phyloP scores from a whole-genome alignment of 2,113 vertebrate genomes.

The Ellobius talpinus region DNA sequence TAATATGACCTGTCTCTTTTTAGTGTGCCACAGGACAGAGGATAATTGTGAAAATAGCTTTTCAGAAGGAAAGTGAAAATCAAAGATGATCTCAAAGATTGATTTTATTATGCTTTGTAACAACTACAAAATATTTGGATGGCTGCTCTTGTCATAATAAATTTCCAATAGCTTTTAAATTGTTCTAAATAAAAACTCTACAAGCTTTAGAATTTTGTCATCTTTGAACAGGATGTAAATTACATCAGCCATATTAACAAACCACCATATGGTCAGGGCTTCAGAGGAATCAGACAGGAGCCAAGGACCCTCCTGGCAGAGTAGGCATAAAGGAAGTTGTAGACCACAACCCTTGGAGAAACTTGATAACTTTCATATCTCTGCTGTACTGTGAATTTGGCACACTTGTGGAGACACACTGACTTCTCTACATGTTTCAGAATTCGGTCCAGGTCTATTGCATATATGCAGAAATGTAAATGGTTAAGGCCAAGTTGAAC shows the following conservation, averaged over 20 bases:
- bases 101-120: conserved; percentile 56
- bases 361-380: background rate
- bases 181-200: conserved; percentile 41
- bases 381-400: background rate
- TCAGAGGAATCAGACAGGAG: conserved; percentile 11
- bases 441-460: background rate
- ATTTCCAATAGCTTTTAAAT: conserved; percentile 50
- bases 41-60: conserved; percentile 60
- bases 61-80: conserved; percentile 15
- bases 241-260: conserved; percentile 48
- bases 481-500: background rate
- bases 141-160: conserved; percentile 10
- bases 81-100: conserved; percentile 21
- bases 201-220: conserved; percentile 44
- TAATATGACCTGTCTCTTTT: conserved; percentile 47
- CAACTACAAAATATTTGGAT: conserved; percentile 35
- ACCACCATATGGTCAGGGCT: background rate
- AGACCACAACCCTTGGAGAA: background rate
- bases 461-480: background rate
- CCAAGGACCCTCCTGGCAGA: conserved; percentile 15
- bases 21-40: conserved; percentile 6
- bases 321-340: conserved; percentile 4
- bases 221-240: conserved; percentile 65
- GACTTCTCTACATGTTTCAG: background rate
- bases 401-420: background rate